A percentile compares a stretch with the other conserved stretches of the same genome.
Evolutionary conservation across 2,797 vertebrate genomes (phyloP).

Genomic region (Nothura maculosa): DNA sequence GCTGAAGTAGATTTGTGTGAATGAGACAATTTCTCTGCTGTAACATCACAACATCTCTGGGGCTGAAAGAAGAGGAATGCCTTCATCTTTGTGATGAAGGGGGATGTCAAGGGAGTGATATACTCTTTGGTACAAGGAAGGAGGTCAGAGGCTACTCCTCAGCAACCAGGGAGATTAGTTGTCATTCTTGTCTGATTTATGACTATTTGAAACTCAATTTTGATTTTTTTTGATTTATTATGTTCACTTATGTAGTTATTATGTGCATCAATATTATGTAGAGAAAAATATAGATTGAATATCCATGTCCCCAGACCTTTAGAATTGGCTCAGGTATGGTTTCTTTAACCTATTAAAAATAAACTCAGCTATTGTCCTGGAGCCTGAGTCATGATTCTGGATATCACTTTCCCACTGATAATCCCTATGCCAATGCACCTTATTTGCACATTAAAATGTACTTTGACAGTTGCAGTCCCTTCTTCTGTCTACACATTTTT

Average conservation of each 20-base stretch:
- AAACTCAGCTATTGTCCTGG: not conserved
- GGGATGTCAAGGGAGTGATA: not conserved
- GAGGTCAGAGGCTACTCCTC: not conserved
- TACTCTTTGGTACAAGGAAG: rapidly evolving
- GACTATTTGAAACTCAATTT: not conserved
- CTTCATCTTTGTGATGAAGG: not conserved
- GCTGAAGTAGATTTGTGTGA: not conserved
- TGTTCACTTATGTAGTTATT: not conserved
- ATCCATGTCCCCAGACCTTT: not conserved
- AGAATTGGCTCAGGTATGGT: not conserved
- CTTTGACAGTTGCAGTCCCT: not conserved
- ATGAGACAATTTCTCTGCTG: rapidly evolving
- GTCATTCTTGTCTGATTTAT: not conserved
- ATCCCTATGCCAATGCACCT: not conserved
- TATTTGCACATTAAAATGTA: not conserved
- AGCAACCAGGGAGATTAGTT: not conserved
- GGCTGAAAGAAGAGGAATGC: not conserved
- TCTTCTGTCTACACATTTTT: not conserved
- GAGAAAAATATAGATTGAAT: not conserved
- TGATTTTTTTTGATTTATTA: not conserved
- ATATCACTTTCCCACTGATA: not conserved
- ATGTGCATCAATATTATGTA: not conserved
- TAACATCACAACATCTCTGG: rapidly evolving
- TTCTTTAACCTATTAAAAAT: not conserved
- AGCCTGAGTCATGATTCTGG: rapidly evolving